Percentiles rank a stretch among this genome's conserved stretches.
These are phyloP conservation scores for Myotis brandtii DNA, from an alignment of 2,113 vertebrate species.

Conservation along the genomic window DNA sequence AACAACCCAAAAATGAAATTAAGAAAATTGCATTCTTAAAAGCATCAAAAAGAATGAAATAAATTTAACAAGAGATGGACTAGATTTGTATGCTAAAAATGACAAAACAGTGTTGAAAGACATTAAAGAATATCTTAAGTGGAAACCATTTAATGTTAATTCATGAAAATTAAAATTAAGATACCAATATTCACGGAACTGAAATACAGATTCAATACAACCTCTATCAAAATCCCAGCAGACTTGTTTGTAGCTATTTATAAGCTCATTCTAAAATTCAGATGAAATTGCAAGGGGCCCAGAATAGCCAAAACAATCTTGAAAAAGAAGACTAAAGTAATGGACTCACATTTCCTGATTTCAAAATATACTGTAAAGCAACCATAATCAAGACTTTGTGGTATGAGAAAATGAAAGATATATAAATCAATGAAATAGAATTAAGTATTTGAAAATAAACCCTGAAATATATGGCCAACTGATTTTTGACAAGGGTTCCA, in stretches of 20 bases:
- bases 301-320: neutral
- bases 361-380: neutral
- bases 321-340: neutral
- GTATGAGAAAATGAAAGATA: neutral
- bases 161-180: neutral
- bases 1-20: neutral
- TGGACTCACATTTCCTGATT: neutral
- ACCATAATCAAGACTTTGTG: neutral
- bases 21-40: neutral
- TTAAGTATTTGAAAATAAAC: neutral
- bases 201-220: neutral
- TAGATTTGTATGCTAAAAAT: neutral
- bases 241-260: neutral
- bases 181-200: neutral
- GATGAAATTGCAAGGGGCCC: neutral
- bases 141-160: neutral
- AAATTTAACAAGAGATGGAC: neutral
- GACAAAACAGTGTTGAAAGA: neutral
- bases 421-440: neutral
- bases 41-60: neutral
- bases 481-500: neutral
- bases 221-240: neutral
- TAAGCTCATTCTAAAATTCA: neutral
- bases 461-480: neutral
- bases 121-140: neutral